phyloP scores from a whole-genome alignment of 1,140 invertebrate species.

The Meteorus sp. region DNA sequence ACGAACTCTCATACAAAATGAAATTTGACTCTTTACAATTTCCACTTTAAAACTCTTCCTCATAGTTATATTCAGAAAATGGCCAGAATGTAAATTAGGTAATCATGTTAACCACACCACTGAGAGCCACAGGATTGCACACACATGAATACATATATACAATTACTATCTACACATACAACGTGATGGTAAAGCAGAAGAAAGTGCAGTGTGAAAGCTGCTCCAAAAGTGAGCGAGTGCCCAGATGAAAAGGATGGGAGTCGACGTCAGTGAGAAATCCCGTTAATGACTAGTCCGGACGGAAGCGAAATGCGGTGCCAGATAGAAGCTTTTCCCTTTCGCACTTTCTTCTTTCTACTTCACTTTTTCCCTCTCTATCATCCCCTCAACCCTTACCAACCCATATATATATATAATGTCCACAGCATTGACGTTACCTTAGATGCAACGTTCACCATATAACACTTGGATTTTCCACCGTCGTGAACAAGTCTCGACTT shows the following conservation, averaged over 20 bases:
- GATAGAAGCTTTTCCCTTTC: conserved; percentile 7
- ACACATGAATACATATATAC: background rate
- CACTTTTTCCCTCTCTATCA: too few relatives aligned
- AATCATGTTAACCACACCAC: conserved; percentile 12
- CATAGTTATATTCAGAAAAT: conserved; percentile 12
- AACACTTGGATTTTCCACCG: too few relatives aligned
- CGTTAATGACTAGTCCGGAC: conserved; percentile 20
- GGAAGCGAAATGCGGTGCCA: conserved; percentile 7
- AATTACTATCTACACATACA: background rate
- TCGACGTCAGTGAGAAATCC: conserved; percentile 17
- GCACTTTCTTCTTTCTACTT: background rate
- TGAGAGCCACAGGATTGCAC: background rate
- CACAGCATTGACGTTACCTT: too few relatives aligned
- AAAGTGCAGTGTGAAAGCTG: conserved; percentile 2
- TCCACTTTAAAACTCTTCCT: background rate
- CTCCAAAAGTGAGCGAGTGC: background rate
- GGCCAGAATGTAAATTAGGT: conserved; percentile 20
- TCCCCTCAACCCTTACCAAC: too few relatives aligned
- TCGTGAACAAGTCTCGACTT: too few relatives aligned
- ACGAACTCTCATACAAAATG: background rate
- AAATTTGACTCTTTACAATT: conserved; percentile 12
- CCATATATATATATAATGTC: too few relatives aligned
- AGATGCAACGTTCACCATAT: conserved; percentile 24
- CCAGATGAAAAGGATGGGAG: conserved; percentile 5
- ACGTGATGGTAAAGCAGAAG: background rate